Base-by-base conservation (phyloP, 2,888 invertebrate genomes). In the Melieria omissa region DNA sequence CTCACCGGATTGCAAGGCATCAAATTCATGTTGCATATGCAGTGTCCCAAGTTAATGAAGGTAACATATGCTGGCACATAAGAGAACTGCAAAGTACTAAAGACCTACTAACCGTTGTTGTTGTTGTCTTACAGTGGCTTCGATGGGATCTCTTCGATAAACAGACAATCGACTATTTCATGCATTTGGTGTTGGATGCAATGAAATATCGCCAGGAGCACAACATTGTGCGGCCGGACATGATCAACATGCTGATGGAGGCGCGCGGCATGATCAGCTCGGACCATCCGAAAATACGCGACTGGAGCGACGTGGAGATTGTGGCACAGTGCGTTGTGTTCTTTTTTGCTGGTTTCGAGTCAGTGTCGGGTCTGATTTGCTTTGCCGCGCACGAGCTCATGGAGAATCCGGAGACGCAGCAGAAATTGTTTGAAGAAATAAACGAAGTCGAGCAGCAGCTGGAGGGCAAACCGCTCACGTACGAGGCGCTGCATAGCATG, bases 381-480 rank as follows among this genome's bases (percentile, higher is more conserved):
- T 90, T 91, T 73, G 79, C 88, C 0, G 82, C 89, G 0, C 88
- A 90, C 58, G 91, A 91, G 81, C 78, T 92, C 42, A 90, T 90
- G 45, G 69, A 89, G 4, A 88, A 91, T 83, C 88, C 89, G 16
- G 90, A 91, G 0, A 82, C 90, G 0, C 92, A 92, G 80, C 86
- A 88, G 4, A 88, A 82, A 66, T 83, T 92, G 0, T 86, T 86
- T 1, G 78, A 88, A 58, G 91, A 92, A 85, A 89, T 92, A 46
- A 87, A 84, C 29, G 88, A 89, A 29, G 86, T 88, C 4, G 82
- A 88, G 5, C 78, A 76, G 0, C 86, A 87, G n/a, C 70, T 86
- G 4, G 85, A 86, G 5, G 87, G 85, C 0, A 88, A 88, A 8
- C 88, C 88, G 61, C 80, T 90, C 0, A 88, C 88, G 61, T 91